Evolutionary conservation across 2,888 invertebrate species (phyloP).

Genomic region (Amphipoea oculea): DNA sequence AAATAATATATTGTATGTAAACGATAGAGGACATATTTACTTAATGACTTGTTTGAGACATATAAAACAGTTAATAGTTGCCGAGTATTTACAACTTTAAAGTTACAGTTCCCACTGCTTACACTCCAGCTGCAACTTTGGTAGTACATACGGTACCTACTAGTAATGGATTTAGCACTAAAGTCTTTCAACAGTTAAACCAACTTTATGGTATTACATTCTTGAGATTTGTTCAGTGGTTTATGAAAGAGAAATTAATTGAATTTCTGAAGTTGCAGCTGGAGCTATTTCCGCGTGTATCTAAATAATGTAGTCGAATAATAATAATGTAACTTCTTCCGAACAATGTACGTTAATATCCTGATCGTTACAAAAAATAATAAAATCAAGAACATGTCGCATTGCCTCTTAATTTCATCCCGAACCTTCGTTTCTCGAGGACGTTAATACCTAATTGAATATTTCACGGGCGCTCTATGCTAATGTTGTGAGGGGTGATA

Average conservation of each 20-base stretch:
- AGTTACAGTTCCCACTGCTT: slow-evolving; percentile 75
- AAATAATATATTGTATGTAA: slow-evolving; percentile 71
- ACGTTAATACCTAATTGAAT: slow-evolving; percentile 76
- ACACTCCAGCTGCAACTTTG: slow-evolving; percentile 76
- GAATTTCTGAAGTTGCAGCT: slow-evolving; percentile 73
- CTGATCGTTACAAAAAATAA: slow-evolving; percentile 86
- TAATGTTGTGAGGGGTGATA: slow-evolving; percentile 73
- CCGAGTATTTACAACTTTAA: slow-evolving; percentile 71
- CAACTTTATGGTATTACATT: slow-evolving; percentile 38
- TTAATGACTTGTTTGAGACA: slow-evolving; percentile 70
- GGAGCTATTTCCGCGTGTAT: slow-evolving; percentile 74
- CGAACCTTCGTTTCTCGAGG: slow-evolving; percentile 67
- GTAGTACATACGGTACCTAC: slow-evolving; percentile 50
- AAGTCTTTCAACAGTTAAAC: slow-evolving; percentile 46
- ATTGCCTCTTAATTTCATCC: slow-evolving; percentile 72
- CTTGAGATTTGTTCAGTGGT: slow-evolving; percentile 39
- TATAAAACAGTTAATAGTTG: slow-evolving; percentile 73
- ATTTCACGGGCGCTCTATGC: slow-evolving; percentile 72
- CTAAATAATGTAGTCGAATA: slow-evolving; percentile 77
- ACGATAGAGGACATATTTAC: slow-evolving; percentile 70
- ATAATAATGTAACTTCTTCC: slow-evolving; percentile 79
- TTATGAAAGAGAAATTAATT: slow-evolving; percentile 38
- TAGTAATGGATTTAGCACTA: slow-evolving; percentile 48
- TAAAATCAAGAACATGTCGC: slow-evolving; percentile 80
- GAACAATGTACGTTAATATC: slow-evolving; percentile 83